A percentile compares a stretch with the other conserved stretches of the same genome.
phyloP scores from a whole-genome alignment of 2,113 vertebrate genomes.

The Cyrtonyx montezumae region DNA sequence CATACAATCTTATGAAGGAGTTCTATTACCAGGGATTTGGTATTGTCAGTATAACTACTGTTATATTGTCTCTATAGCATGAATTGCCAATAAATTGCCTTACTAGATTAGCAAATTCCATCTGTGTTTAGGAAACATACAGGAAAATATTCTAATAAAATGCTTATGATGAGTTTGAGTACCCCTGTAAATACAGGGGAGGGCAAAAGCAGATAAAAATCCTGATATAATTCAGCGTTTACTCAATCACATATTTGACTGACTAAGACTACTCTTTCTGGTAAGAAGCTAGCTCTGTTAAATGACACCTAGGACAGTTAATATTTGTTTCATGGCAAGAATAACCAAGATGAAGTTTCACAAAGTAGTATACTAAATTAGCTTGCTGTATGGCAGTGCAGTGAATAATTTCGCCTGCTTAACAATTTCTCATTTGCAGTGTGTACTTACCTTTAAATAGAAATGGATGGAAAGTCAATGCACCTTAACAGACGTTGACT shows the following conservation, averaged over 20 bases:
- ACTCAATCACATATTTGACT: not conserved
- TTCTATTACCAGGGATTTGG: not conserved
- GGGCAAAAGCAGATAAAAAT: not conserved
- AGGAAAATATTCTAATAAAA: not conserved
- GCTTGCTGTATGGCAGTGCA: not conserved
- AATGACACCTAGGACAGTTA: not conserved
- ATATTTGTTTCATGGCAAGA: not conserved
- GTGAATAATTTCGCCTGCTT: not conserved
- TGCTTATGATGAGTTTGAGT: not conserved
- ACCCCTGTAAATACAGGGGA: not conserved
- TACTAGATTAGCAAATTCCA: not conserved
- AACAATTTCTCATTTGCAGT: not conserved
- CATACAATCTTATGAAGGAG: not conserved
- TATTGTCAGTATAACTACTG: not conserved
- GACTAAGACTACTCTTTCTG: not conserved
- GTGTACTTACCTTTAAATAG: not conserved
- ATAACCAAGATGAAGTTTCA: not conserved
- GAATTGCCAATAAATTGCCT: not conserved
- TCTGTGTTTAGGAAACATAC: not conserved
- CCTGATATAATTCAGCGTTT: not conserved
- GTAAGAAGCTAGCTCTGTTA: not conserved
- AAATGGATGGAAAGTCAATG: conserved; percentile 2
- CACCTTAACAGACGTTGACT: not conserved
- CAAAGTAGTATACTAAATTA: not conserved
- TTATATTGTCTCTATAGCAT: not conserved